Evolutionary conservation across 2,797 vertebrate species (phyloP).

Genomic region (Chelmon rostratus): DNA sequence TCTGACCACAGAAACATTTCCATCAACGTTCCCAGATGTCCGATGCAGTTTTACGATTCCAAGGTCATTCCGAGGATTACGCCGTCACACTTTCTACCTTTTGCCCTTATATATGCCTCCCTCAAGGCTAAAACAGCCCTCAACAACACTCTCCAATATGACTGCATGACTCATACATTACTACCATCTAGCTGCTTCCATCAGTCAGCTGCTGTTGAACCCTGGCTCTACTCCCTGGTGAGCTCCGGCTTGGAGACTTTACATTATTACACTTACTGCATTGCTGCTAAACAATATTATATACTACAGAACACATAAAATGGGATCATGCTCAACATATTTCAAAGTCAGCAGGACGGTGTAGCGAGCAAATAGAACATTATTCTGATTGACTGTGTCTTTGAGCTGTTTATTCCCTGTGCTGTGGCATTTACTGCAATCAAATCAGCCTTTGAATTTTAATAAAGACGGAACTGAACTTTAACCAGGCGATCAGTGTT

Average conservation of each 20-base stretch:
- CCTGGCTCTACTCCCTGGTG: slow-evolving; percentile 44
- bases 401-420: slow-evolving; percentile 19
- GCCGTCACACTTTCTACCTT: slow-evolving; percentile 33
- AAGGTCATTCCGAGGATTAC: slow-evolving; percentile 53
- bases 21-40: slow-evolving; percentile 16
- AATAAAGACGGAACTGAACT: slow-evolving; percentile 4
- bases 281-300: slow-evolving; percentile 37
- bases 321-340: slow-evolving; percentile 15
- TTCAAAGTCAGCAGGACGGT: slow-evolving; percentile 32
- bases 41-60: slow-evolving; percentile 20
- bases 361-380: slow-evolving; percentile 22
- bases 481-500: slow-evolving; percentile 6
- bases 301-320: slow-evolving; percentile 29
- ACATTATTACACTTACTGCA: slow-evolving; percentile 55
- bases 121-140: slow-evolving; percentile 52
- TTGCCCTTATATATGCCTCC: slow-evolving; percentile 37
- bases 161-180: slow-evolving; percentile 68
- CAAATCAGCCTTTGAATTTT: slow-evolving; percentile 6
- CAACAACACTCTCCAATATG: slow-evolving; percentile 43
- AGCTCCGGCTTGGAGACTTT: slow-evolving; percentile 46
- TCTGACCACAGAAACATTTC: slow-evolving; percentile 3
- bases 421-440: slow-evolving; percentile 1
- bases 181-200: slow-evolving; percentile 55
- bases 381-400: slow-evolving; percentile 19
- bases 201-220: slow-evolving; percentile 56